Evolutionary conservation across 2,888 invertebrate genomes (phyloP).

Genomic region (Vesta saturnalis): DNA sequence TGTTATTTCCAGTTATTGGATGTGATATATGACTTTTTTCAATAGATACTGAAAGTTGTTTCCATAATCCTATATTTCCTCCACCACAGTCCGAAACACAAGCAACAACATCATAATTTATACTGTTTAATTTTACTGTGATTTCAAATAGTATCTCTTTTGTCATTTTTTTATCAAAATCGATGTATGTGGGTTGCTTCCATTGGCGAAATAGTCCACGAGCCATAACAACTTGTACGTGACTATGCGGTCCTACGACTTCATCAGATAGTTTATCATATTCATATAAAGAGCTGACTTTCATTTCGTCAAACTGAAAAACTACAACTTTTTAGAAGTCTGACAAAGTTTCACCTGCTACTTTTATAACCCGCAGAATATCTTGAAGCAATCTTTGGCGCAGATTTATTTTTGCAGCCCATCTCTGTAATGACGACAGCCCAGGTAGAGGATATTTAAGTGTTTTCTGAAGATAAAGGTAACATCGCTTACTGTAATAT

Average conservation of each 20-base stretch:
- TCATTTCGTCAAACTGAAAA: slow-evolving; percentile 33
- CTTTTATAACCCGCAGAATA: slow-evolving; percentile 25
- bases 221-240: slow-evolving; percentile 48
- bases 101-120: too few species aligned
- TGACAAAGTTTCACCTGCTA: slow-evolving; percentile 27
- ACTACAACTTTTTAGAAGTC: slow-evolving; percentile 24
- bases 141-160: too few species aligned
- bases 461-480: slow-evolving; percentile 26
- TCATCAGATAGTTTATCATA: slow-evolving; percentile 22
- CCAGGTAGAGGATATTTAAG: slow-evolving; percentile 22
- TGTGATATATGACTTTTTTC: too few species aligned
- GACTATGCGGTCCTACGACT: slow-evolving; percentile 40
- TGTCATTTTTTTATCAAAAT: too few species aligned
- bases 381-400: slow-evolving; percentile 21
- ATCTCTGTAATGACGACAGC: slow-evolving; percentile 22
- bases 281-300: too few species aligned
- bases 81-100: too few species aligned
- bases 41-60: too few species aligned
- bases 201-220: slow-evolving; percentile 44
- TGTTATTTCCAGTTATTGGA: too few species aligned
- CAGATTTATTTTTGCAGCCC: slow-evolving; percentile 27
- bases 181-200: too few species aligned
- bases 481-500: slow-evolving; percentile 37
- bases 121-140: too few species aligned
- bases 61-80: too few species aligned